Percentiles rank a stretch among this genome's conserved stretches.
phyloP scores from a whole-genome alignment of 2,113 vertebrate species.

The Apteryx mantelli region DNA sequence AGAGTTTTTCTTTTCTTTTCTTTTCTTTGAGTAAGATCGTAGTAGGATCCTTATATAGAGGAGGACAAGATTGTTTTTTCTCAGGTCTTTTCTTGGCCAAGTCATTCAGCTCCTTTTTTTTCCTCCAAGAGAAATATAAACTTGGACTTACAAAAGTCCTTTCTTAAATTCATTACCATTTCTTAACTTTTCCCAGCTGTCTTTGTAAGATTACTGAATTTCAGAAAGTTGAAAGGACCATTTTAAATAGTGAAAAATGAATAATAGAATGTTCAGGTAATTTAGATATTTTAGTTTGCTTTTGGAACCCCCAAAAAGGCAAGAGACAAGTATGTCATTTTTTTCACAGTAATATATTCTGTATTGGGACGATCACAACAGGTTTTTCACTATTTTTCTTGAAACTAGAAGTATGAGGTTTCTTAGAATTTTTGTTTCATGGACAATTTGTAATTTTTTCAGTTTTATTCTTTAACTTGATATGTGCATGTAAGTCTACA shows the following conservation, averaged over 20 bases:
- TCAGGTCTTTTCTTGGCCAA: background rate
- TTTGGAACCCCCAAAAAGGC: background rate
- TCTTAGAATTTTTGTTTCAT: background rate
- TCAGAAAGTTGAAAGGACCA: background rate
- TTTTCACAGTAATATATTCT: background rate
- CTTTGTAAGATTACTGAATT: background rate
- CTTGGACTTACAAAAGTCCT: background rate
- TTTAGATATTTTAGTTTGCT: background rate
- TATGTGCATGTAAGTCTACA: background rate
- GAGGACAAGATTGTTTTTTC: background rate
- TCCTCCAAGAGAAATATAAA: background rate
- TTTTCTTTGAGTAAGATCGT: background rate
- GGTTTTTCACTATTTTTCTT: background rate
- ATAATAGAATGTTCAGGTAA: background rate
- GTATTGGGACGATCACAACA: background rate
- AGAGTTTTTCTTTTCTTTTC: background rate
- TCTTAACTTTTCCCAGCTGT: background rate
- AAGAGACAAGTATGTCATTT: background rate
- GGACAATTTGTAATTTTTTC: background rate
- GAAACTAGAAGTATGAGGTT: accelerated
- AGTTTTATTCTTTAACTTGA: background rate
- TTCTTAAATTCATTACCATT: background rate
- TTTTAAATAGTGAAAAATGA: background rate
- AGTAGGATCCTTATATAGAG: background rate
- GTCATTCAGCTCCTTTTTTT: background rate